phyloP scores from a whole-genome alignment of 2,797 vertebrate species.

The Dicrostonyx torquatus region DNA sequence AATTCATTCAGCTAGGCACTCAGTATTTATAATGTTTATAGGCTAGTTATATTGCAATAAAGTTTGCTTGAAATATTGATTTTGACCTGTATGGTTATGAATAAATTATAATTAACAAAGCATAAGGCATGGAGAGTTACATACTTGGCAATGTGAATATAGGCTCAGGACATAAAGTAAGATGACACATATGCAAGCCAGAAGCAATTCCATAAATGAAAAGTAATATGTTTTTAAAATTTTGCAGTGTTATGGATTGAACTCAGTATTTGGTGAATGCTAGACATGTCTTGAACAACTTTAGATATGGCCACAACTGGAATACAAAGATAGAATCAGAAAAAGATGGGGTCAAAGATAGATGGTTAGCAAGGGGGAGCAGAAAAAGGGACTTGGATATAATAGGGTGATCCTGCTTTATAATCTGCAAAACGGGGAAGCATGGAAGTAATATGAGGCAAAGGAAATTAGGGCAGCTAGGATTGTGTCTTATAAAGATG shows the following conservation, averaged over 20 bases:
- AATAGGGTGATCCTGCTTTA: neutral
- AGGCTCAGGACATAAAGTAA: neutral
- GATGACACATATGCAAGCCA: neutral
- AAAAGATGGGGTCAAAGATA: neutral
- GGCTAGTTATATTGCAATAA: neutral
- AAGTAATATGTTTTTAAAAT: neutral
- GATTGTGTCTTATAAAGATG: neutral
- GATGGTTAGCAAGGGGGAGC: neutral
- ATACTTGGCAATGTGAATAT: too few species aligned
- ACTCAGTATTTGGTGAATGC: neutral
- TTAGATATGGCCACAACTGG: neutral
- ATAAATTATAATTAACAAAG: slow-evolving; percentile 10
- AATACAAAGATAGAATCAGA: neutral
- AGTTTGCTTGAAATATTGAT: slow-evolving; percentile 7
- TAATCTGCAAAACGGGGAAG: neutral
- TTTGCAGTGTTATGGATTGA: neutral
- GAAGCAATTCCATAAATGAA: neutral
- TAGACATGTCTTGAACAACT: neutral
- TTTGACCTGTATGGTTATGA: neutral
- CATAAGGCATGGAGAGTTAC: neutral
- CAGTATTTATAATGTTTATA: neutral
- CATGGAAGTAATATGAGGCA: neutral
- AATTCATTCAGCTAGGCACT: neutral
- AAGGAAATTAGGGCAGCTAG: neutral
- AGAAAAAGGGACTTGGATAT: neutral